A percentile compares a stretch with the other conserved stretches of the same genome.
These are phyloP conservation scores for Andrena minutula DNA, from an alignment of 2,888 invertebrate species.

Conservation along the genomic window DNA sequence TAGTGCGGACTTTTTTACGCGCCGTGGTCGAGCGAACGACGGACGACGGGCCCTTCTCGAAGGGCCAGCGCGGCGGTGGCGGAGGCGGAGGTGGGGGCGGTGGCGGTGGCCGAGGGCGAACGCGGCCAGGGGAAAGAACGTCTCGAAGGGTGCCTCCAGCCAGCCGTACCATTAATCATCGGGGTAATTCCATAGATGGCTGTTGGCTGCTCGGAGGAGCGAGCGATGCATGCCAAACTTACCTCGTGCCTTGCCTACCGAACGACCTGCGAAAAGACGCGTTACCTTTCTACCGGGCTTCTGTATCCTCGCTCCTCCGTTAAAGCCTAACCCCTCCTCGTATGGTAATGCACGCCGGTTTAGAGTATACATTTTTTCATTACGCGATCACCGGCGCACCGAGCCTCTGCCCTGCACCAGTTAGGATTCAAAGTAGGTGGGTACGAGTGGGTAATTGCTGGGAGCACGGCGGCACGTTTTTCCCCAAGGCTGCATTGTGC, in stretches of 20 bases:
- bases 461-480: slow-evolving; percentile 19
- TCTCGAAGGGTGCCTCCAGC: slow-evolving; percentile 70
- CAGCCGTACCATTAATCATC: slow-evolving; percentile 83
- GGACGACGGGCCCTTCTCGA: slow-evolving; percentile 32
- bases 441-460: slow-evolving; percentile 26
- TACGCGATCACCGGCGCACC: background rate
- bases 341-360: background rate
- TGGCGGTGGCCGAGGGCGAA: slow-evolving; percentile 60
- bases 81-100: slow-evolving; percentile 62
- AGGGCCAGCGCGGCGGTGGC: slow-evolving; percentile 62
- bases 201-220: slow-evolving; percentile 80
- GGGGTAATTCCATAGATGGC: slow-evolving; percentile 84
- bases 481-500: background rate
- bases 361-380: background rate
- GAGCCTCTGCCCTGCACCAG: background rate
- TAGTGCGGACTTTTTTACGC: slow-evolving; percentile 81
- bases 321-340: background rate
- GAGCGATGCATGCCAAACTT: slow-evolving; percentile 83
- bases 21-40: slow-evolving; percentile 75
- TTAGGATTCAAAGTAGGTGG: background rate
- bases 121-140: slow-evolving; percentile 43
- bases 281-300: slow-evolving; percentile 50
- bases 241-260: slow-evolving; percentile 78
- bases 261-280: slow-evolving; percentile 72
- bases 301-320: slow-evolving; percentile 11